A percentile compares a stretch with the other conserved stretches of the same genome.
phyloP scores from a whole-genome alignment of 1,140 invertebrate genomes.

The Melipona quadrifasciata region DNA sequence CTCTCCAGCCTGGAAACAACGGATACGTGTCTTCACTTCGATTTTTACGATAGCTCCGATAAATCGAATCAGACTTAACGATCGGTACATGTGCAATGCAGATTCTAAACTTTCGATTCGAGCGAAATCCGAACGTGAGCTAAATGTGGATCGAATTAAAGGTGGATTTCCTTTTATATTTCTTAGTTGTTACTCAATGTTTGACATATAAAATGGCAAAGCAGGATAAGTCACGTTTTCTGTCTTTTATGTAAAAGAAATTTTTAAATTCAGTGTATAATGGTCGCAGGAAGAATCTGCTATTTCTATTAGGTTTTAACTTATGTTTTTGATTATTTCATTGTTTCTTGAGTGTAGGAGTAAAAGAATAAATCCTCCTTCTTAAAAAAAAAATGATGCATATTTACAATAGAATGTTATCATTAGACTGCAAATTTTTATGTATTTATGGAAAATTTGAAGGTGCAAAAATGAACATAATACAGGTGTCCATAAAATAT shows the following conservation, averaged over 20 bases:
- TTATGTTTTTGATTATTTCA: too few species aligned
- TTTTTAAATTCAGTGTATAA: neutral
- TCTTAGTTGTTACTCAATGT: neutral
- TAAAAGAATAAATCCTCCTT: too few species aligned
- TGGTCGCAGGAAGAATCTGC: neutral
- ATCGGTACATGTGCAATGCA: neutral
- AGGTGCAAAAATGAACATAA: too few species aligned
- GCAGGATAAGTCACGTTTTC: neutral
- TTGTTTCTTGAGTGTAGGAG: too few species aligned
- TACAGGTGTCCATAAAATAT: too few species aligned
- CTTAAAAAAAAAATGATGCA: too few species aligned
- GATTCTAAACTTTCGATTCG: neutral
- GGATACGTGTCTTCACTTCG: neutral
- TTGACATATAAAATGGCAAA: neutral
- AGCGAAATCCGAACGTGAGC: neutral
- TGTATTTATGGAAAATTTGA: too few species aligned
- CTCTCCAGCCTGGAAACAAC: conserved; percentile 87
- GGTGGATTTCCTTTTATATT: neutral
- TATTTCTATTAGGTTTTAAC: neutral
- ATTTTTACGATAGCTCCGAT: neutral
- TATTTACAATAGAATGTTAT: too few species aligned
- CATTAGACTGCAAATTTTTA: too few species aligned
- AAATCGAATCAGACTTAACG: conserved; percentile 7
- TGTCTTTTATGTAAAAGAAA: neutral
- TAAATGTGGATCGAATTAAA: neutral